Evolutionary conservation across 2,113 vertebrate species (phyloP), one percentile per base, ranked within the genome.

Genomic region (Thymallus thymallus): DNA sequence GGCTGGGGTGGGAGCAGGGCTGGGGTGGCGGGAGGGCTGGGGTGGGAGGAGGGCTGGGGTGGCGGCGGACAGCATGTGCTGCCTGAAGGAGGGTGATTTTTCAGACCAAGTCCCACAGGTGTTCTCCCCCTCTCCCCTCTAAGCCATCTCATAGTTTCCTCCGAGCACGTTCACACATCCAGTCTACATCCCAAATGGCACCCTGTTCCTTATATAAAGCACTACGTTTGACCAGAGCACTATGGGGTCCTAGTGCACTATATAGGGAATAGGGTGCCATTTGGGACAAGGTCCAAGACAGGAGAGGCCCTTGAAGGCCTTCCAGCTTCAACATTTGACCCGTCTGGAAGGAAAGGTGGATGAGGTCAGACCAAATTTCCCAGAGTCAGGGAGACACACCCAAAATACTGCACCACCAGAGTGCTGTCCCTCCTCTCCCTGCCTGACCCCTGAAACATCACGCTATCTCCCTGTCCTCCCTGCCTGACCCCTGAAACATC

Each of bases 281-380:
- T 18, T 18, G 48, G 12, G 48, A 51, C 0, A 16, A 14, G 16
- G 3, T 14, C 12, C 13, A 14, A 51, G 75, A 80, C 75, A 75
- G 72, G 73, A 80, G 73, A 72, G 73, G 73, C 77, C 75, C 73
- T 82, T 80, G 80, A 80, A 71, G 72, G 46, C 67, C 75, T 73
- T 82, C 78, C 80, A 82, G 83, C 76, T 76, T 78, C 80, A 80
- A 82, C 81, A 85, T 76, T 74, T 48, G 65, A 76, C 46, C 75
- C 70, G 67, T 78, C 84, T 85, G 80, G 84, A 83, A 85, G 65
- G 84, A 20, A 30, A 58, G 72, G 78, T 74, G 56, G 48, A 80
- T 46, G 56, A 76, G 80, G 77, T 73, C 14, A 5, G 55, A 75
- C 74, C 61, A 68, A 73, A 77, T 82, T 81, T 79, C 80, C 71